phyloP scores from a whole-genome alignment of 2,797 vertebrate species.

The Prunella strophiata region DNA sequence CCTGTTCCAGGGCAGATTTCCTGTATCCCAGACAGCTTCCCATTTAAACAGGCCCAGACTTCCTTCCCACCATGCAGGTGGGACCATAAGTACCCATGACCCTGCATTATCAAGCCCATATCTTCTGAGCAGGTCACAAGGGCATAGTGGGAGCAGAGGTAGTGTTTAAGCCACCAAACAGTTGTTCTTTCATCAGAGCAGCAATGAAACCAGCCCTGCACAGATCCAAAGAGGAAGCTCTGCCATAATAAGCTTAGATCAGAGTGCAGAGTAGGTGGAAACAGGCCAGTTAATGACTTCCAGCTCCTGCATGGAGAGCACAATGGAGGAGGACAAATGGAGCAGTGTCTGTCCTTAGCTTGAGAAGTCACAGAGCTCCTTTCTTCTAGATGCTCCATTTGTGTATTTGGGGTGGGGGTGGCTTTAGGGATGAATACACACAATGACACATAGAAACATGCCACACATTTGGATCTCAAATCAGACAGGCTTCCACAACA shows the following conservation, averaged over 20 bases:
- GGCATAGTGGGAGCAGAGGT: background rate
- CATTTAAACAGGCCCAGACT: constrained; percentile 13
- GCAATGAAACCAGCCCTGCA: background rate
- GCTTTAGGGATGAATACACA: background rate
- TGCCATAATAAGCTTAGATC: constrained; percentile 47
- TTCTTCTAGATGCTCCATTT: constrained; percentile 10
- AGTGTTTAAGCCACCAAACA: background rate
- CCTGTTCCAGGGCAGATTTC: constrained; percentile 46
- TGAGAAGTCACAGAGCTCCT: constrained; percentile 1
- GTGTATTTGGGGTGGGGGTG: background rate
- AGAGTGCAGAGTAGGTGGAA: constrained; percentile 25
- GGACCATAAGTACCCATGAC: background rate
- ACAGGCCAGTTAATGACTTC: constrained; percentile 41
- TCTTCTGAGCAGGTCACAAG: constrained; percentile 18
- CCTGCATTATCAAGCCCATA: background rate
- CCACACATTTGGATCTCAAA: background rate
- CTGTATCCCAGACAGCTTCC: constrained; percentile 27
- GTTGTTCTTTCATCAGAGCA: constrained; percentile 19
- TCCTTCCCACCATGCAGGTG: constrained; percentile 27
- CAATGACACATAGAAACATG: background rate
- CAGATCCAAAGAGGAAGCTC: constrained; percentile 25
- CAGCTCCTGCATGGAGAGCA: background rate
- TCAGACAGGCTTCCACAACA: background rate
- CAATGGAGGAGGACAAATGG: background rate
- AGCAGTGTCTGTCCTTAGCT: constrained; percentile 18